Evolutionary conservation across 2,888 invertebrate genomes (phyloP), one percentile per base, ranked within the genome.

Genomic region (Cephalotes varians): DNA sequence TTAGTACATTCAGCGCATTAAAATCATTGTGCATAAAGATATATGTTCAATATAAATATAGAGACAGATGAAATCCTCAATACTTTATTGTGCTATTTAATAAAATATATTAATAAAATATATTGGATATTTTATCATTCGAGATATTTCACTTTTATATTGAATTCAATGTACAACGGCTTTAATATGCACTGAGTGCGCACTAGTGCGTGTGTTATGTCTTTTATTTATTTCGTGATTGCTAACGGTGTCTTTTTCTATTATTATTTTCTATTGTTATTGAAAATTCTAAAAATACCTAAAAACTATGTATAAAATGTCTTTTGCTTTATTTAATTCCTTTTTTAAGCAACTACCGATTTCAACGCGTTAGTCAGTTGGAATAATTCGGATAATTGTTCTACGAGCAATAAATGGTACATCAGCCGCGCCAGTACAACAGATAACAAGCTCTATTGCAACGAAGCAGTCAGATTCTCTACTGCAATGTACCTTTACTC

Each of bases 381-480:
- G 34, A 71, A 65, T 58, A 74, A 56, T 69, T 87, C 64, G 79
- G 87, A 76, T 86, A 80, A 85, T 82, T 82, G 82, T 83, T 84
- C 56, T 67, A 64, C 76, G 77, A 73, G 87, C 88, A 91, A 91
- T 90, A 91, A 89, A 88, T 87, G 85, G 88, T 87, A 87, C 87
- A 87, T 91, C 85, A 87, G 67, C 84, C 80, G 56, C 74, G 71
- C 71, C 83, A 44, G 84, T 82, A 82, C 82, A 83, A 72, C 84
- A 84, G 91, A 91, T 91, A 91, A 91, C 91, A 89, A 91, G 91
- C 86, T 88, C 86, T 83, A 84, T 87, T 88, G 85, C 88, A 83
- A 80, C 54, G 80, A 67, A 83, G 80, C 65, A 67, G 62, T 79
- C 81, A 31, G 85, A 81, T 79, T 82, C 65, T 81, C 58, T 62